Base-by-base conservation (phyloP, 2,888 invertebrate species). In the Parnassius apollo region DNA sequence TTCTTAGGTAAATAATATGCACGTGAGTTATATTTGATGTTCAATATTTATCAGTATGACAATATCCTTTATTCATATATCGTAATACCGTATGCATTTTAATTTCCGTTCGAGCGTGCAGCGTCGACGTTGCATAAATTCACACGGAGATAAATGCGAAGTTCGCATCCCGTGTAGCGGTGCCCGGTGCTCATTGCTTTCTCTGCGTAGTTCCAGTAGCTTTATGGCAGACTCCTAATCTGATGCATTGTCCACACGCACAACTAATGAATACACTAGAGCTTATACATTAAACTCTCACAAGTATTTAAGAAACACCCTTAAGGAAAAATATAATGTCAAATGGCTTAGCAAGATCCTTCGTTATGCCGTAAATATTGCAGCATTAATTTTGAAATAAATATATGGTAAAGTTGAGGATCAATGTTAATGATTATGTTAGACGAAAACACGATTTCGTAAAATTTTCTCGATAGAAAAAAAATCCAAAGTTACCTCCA, bases 171-270 rank as follows among this genome's bases (percentile, higher is more conserved):
- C 54, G 57, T 45, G n/a, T 13, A 35, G 18, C 42, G 62, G n/a
- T 11, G 18, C 10, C 42, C 22, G 18, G 9, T 13, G 49, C 49
- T 42, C 50, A 18, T 18, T 13, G 62, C 63, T 63, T 50, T 63
- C 63, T 50, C 62, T 44, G 44, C 54, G 58, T 44, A 59, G 22
- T 50, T 50, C 59, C 59, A 50, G 63, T 44, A 50, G 63, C 63
- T 59, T 62, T 58, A 55, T 55, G 35, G 25, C 18, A 49, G 11
- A 9, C 50, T 44, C 49, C 50, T 62, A 54, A 62, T 62, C 62
- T 58, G 62, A 62, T 58, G 62, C 49, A 53, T 62, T 58, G 58
- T 58, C 59, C 63, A 53, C 62, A 62, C 57, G 63, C 59, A 59
- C 63, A 58, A 59, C 59, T 59, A 59, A 51, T 58, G 59, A 55